Conservation (phyloP, 2,797 vertebrate species). For the Aphelocoma californica region DNA sequence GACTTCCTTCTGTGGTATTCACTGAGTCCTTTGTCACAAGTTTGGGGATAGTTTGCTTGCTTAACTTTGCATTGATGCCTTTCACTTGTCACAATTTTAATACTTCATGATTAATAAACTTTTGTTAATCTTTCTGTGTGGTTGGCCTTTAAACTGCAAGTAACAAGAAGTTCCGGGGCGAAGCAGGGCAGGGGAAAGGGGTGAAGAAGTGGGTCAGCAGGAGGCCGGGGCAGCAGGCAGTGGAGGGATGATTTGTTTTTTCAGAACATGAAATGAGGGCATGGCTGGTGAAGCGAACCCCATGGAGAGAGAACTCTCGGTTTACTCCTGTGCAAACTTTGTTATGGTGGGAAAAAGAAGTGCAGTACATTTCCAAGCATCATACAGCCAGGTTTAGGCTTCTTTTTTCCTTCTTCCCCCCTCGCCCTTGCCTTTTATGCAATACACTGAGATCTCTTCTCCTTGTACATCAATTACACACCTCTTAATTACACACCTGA, state of each 20-base stretch:
- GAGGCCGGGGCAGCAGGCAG: accelerated
- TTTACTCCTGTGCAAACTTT: not conserved
- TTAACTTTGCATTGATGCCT: slow-evolving; percentile 57
- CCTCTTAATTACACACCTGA: slow-evolving; percentile 60
- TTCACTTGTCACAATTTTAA: slow-evolving; percentile 60
- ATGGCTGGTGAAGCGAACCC: accelerated
- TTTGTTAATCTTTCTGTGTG: slow-evolving; percentile 61
- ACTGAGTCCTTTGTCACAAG: slow-evolving; percentile 37
- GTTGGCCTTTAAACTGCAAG: not conserved
- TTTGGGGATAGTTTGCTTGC: slow-evolving; percentile 57
- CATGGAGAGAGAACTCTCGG: not conserved
- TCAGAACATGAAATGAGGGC: accelerated
- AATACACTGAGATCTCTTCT: not conserved
- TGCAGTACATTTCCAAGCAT: not conserved
- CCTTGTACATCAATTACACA: slow-evolving; percentile 48
- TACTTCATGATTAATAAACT: slow-evolving; percentile 63
- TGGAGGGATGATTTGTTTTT: accelerated
- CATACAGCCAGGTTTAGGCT: not conserved
- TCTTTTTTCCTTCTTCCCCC: not conserved
- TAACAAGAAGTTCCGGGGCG: accelerated
- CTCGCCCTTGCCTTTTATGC: not conserved
- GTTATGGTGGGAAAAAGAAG: not conserved
- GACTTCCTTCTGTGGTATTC: slow-evolving; percentile 13
- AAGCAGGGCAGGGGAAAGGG: not conserved
- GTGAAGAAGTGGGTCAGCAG: accelerated